phyloP scores from a whole-genome alignment of 2,113 vertebrate species.

The Eurypyga helias region DNA sequence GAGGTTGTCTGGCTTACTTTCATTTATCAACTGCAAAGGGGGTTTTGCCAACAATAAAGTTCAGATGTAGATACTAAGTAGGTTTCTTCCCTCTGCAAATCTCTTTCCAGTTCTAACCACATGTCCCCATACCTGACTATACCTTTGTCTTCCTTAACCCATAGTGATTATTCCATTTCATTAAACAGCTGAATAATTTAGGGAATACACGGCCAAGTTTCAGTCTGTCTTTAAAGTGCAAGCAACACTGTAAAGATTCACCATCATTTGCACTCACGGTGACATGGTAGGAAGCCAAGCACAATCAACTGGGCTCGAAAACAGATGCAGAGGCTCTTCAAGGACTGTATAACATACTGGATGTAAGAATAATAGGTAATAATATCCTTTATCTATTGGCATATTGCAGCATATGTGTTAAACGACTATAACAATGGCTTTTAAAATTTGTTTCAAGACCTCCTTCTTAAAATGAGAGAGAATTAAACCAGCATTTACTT shows the following conservation, averaged over 20 bases:
- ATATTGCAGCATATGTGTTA: background rate
- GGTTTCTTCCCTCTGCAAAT: background rate
- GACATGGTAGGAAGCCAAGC: background rate
- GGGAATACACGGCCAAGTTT: background rate
- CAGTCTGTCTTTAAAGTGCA: background rate
- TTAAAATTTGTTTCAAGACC: background rate
- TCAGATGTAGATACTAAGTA: background rate
- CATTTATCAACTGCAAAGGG: background rate
- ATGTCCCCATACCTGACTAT: rapidly evolving
- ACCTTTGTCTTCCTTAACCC: background rate
- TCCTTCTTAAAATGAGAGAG: background rate
- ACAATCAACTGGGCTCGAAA: background rate
- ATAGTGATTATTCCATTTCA: background rate
- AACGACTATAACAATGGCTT: background rate
- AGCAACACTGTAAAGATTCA: background rate
- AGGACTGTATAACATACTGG: background rate
- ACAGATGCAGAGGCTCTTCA: background rate
- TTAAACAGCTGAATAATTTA: background rate
- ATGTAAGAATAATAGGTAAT: background rate
- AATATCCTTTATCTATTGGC: background rate
- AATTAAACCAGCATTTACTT: background rate
- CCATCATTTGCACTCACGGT: background rate
- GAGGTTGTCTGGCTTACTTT: background rate
- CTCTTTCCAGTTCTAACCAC: background rate
- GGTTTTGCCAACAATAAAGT: background rate